phyloP scores from a whole-genome alignment of 2,797 vertebrate species.

The Falco concolor region DNA sequence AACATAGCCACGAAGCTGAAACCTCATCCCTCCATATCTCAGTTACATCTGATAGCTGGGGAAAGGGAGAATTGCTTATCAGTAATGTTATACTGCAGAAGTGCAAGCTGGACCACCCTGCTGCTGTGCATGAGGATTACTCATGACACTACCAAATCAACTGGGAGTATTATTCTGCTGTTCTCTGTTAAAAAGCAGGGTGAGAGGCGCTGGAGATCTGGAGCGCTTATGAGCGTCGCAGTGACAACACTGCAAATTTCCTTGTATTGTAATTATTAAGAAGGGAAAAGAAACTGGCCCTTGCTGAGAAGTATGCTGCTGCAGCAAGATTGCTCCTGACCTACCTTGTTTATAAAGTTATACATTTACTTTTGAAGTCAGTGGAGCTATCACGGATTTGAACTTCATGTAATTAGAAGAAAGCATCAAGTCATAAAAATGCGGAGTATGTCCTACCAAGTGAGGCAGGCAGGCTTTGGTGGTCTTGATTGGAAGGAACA shows the following conservation, averaged over 20 bases:
- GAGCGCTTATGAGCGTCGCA: not conserved
- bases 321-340: not conserved
- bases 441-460: not conserved
- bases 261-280: not conserved
- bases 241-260: not conserved
- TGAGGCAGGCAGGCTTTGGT: not conserved
- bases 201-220: not conserved
- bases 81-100: slow-evolving; percentile 24
- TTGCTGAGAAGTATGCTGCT: not conserved
- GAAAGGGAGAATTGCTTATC: slow-evolving; percentile 17
- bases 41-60: slow-evolving; percentile 10
- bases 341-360: slow-evolving; percentile 42
- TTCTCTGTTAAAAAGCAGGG: not conserved
- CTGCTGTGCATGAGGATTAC: not conserved
- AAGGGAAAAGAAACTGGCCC: not conserved
- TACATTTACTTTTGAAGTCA: slow-evolving; percentile 38
- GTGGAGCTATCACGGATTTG: not conserved
- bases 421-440: slow-evolving; percentile 9
- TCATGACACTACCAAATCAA: slow-evolving; percentile 6
- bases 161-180: not conserved
- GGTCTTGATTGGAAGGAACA: not conserved
- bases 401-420: slow-evolving; percentile 21
- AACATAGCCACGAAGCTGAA: not conserved
- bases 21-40: slow-evolving; percentile 1
- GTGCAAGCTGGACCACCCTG: not conserved